These are phyloP conservation scores for Noctuana brunneofusca DNA, from an alignment of 2,888 invertebrate genomes.

Conservation along the genomic window DNA sequence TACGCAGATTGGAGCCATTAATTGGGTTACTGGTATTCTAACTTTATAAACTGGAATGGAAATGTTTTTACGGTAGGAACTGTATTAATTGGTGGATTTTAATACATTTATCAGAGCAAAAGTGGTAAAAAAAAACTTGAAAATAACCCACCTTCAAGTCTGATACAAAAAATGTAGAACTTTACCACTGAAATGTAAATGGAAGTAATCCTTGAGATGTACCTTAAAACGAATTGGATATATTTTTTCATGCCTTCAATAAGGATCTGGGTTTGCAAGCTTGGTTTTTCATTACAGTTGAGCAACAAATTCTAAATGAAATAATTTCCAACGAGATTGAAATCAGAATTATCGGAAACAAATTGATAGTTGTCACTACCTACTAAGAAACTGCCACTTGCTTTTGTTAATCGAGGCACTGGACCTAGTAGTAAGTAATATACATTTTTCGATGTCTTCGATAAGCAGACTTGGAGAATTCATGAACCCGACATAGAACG, in stretches of 20 bases:
- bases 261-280: no score
- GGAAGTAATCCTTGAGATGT: no score
- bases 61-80: slow-evolving; percentile 28
- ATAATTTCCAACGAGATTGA: no score
- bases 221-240: no score
- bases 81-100: slow-evolving; percentile 11
- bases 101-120: not conserved
- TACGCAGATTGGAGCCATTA: slow-evolving; percentile 32
- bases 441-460: not conserved
- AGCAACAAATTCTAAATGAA: no score
- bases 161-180: not conserved
- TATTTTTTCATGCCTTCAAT: no score
- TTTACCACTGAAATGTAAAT: not conserved
- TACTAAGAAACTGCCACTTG: not conserved
- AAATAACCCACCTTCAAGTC: not conserved
- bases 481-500: not conserved
- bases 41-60: slow-evolving; percentile 30
- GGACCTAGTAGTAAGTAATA: not conserved
- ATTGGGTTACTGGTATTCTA: slow-evolving; percentile 34
- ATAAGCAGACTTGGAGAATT: not conserved
- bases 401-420: not conserved
- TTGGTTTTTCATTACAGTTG: no score
- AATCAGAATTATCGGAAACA: no score
- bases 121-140: not conserved
- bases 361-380: no score